Evolutionary conservation across 2,113 vertebrate genomes (phyloP), one percentile per base, ranked within the genome.

Genomic region (Stigmatopora nigra): DNA sequence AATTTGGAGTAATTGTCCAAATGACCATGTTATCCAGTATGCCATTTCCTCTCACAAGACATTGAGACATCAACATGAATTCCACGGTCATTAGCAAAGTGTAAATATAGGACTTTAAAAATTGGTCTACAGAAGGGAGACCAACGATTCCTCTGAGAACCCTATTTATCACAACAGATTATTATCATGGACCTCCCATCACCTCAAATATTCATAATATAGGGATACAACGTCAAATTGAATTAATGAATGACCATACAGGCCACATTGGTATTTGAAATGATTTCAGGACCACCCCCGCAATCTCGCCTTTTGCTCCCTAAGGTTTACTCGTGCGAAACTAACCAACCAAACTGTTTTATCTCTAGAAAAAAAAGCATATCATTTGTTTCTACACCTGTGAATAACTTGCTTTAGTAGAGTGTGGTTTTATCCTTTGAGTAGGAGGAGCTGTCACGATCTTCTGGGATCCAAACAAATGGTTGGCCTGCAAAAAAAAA

Each of bases 301-400:
- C 56, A 65, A 48, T 48, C 53, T 61, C 6, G 15, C 60, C 44
- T 41, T 41, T 19, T 46, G 11, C 56, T 72, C 25, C 35, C 64
- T 47, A 20, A 55, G 31, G 49, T 38, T 78, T 80, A 65, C 67
- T 86, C 75, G 70, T 78, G 84, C 75, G 61, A 67, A 88, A 85
- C 51, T 62, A 82, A 78, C 67, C 48, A 67, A 75, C 73, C 78
- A 70, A 78, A 67, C 79, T 64, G 75, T 69, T 84, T 82, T 77
- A 82, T 85, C 83, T 83, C 56, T 63, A 3, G 49, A 86, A 77
- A 81, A 68, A 82, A 74, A 75, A 87, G 67, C 25, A 69, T 75
- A 83, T 88, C 78, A 82, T 85, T 78, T 72, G 67, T 25, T 62
- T 77, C 78, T 74, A 72, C 83, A 73, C 80, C 79, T 82, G 74